Base-by-base conservation (phyloP, 2,113 vertebrate species). In the Cheirogaleus medius region DNA sequence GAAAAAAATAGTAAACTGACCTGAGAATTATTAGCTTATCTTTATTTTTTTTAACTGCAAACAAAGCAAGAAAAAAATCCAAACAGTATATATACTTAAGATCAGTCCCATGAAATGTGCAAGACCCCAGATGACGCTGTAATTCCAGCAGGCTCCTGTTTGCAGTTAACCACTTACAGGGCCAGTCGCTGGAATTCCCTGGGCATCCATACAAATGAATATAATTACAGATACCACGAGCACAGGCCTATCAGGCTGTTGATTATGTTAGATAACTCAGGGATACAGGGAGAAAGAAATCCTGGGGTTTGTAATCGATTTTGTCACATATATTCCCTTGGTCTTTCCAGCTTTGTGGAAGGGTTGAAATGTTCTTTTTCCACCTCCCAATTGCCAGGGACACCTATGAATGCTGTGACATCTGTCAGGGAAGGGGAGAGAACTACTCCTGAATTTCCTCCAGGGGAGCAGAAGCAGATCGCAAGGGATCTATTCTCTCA, bases 171-270 rank as follows among this genome's bases (percentile, higher is more conserved):
- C 83, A 80, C 91, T 93, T 77, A 42, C 37, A 78, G 73, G 89
- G 87, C 80, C 74, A 58, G 5, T 95, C 89, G 25, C 49, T 47
- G 49, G 83, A 94, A 96, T 84, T 97, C 93, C 87, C 80, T 25
- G 52, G 60, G 63, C 83, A 71, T 66, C 64, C 83, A 87, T 76
- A 90, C 87, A 97, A 95, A 91, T 84, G 92, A 95, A 94, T 66
- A 87, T 95, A 97, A 97, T 95, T 84, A 97, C 91, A 97, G 91
- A 83, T 77, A 84, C 87, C 74, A 91, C 0, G 20, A 87, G 86
- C 69, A 87, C 29, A 73, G 63, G 63, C 86, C 82, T 71, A 47
- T 20, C 52, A 80, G 78, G 86, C 56, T 76, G 73, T 0, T 83
- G 94, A 96, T 87, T 47, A 64, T 37, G 66, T 68, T 49, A 86